phyloP scores from a whole-genome alignment of 2,888 invertebrate species.

The Rhagophthalmus giganteus region DNA sequence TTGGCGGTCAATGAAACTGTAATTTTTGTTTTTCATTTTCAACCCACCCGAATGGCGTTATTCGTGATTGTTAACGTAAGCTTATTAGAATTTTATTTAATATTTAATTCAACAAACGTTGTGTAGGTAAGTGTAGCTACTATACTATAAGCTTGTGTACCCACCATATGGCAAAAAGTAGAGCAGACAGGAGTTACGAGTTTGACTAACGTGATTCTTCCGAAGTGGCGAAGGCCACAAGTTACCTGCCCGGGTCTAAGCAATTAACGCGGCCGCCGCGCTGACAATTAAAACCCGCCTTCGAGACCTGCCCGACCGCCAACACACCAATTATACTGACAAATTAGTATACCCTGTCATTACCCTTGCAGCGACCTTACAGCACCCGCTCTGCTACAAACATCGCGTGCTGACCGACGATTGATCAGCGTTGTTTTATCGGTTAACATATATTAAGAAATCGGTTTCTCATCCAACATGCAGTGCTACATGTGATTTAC shows the following conservation, averaged over 20 bases:
- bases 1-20: too few species aligned
- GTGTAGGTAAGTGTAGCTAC: too few species aligned
- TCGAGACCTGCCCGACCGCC: conserved; percentile 46
- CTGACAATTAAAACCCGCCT: conserved; percentile 53
- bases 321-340: conserved; percentile 53
- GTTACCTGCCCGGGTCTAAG: conserved; percentile 39
- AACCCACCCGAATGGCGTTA: too few species aligned
- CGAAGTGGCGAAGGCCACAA: conserved; percentile 30
- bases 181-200: conserved; percentile 22
- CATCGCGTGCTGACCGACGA: conserved; percentile 30
- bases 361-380: conserved; percentile 38
- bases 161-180: conserved; percentile 12
- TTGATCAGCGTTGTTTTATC: conserved; percentile 32
- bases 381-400: conserved; percentile 29
- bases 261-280: conserved; percentile 51
- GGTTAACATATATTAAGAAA: conserved; percentile 36
- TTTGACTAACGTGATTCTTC: conserved; percentile 20
- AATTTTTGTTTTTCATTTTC: too few species aligned
- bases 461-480: conserved; percentile 31
- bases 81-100: too few species aligned
- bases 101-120: too few species aligned
- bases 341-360: conserved; percentile 53
- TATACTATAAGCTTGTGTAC: too few species aligned
- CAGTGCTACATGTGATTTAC: conserved; percentile 24
- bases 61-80: too few species aligned